Evolutionary conservation across 2,113 vertebrate genomes (phyloP).

Genomic region (Misgurnus anguillicaudatus): DNA sequence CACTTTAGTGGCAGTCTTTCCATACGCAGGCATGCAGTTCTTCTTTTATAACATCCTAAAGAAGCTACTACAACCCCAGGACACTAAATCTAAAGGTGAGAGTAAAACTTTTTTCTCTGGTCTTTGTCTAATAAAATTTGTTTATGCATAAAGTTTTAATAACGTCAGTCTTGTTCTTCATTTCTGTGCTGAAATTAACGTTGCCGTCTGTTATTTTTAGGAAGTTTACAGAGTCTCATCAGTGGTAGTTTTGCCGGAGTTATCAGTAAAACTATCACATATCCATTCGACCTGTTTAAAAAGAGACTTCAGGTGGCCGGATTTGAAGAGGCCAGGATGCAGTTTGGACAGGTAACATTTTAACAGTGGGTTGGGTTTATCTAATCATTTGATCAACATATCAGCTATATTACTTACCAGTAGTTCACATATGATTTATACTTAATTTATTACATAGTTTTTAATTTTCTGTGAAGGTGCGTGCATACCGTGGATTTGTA

Average conservation of each 20-base stretch:
- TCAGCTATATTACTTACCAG: too few relatives aligned
- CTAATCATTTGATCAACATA: conserved; percentile 5
- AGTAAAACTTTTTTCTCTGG: background rate
- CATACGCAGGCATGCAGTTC: conserved; percentile 94
- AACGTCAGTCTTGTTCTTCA: too few relatives aligned
- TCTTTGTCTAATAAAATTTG: too few relatives aligned
- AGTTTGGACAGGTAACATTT: conserved; percentile 85
- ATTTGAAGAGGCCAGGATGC: conserved; percentile 84
- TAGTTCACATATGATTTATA: background rate
- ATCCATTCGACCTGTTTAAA: conserved; percentile 93
- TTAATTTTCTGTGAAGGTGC: conserved; percentile 75
- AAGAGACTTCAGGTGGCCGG: conserved; percentile 93
- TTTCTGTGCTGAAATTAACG: background rate
- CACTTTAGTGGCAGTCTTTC: conserved; percentile 87
- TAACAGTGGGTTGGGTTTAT: too few relatives aligned
- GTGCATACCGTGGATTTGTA: conserved; percentile 77
- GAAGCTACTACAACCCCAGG: conserved; percentile 61
- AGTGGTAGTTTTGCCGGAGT: conserved; percentile 89
- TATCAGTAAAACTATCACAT: conserved; percentile 93
- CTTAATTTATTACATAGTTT: background rate
- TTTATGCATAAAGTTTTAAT: too few relatives aligned
- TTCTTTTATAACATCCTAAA: conserved; percentile 89
- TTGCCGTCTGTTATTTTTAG: conserved; percentile 64
- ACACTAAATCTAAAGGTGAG: conserved; percentile 73
- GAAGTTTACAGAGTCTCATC: conserved; percentile 81